Evolutionary conservation across 2,888 invertebrate species (phyloP), one percentile per base, ranked within the genome.

Genomic region (Diachrysia chrysitis): DNA sequence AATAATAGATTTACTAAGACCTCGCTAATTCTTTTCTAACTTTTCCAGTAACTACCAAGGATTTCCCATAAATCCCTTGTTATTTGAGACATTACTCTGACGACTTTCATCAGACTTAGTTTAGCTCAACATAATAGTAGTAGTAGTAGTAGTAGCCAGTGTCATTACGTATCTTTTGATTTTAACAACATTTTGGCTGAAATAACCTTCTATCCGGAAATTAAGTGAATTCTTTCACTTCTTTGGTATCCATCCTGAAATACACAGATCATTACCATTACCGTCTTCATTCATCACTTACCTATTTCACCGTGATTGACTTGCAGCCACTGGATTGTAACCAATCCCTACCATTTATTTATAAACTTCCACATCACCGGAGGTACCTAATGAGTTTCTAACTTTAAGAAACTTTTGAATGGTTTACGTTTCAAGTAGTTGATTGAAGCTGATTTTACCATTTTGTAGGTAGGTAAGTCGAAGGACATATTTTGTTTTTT

Each of bases 281-380:
- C n/a, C 42, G 42, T 0, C n/a, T n/a, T 42, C 42, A 42, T 42
- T 42, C 42, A 42, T 42, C n/a, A n/a, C 42, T 42, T 6, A 42
- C n/a, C 42, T n/a, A 42, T 42, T 42, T n/a, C 42, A 42, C 16
- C 16, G 42, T n/a, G 42, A 42, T 42, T 42, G 42, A 42, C 42
- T 42, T 42, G 42, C n/a, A 42, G 42, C 42, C 42, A 42, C 42
- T 42, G 42, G 42, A 42, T 42, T 42, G 42, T 42, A 42, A 42
- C 42, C 42, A 42, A 42, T 42, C 42, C 42, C 42, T 42, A 7
- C 16, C n/a, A n/a, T 42, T 42, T 56, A n/a, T 32, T 54, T 21
- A 58, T 42, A 42, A 42, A 42, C 42, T 42, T 42, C n/a, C 42
- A 5, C n/a, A 42, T 42, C 6, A 42, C 42, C 42, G 12, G 14